Percentiles rank a stretch among this genome's conserved stretches.
These are phyloP conservation scores for Bambusicola thoracicus DNA, from an alignment of 2,113 vertebrate species.

Conservation along the genomic window DNA sequence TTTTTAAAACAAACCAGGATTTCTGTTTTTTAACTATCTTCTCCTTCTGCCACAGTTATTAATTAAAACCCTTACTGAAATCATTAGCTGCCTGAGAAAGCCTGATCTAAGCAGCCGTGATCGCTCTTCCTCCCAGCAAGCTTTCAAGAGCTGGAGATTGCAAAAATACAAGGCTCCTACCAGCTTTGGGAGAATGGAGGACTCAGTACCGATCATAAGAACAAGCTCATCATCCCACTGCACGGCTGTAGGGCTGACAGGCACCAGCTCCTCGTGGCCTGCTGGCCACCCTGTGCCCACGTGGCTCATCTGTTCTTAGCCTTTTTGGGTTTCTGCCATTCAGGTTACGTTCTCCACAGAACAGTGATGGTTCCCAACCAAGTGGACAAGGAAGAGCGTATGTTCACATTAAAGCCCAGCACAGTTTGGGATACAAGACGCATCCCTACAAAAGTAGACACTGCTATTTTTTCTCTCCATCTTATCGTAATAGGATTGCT, in stretches of 20 bases:
- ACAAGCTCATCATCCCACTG: neutral
- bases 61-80: neutral
- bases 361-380: neutral
- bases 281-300: fast-evolving
- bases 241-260: fast-evolving
- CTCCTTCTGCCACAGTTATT: neutral
- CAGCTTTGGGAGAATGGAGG: neutral
- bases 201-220: neutral
- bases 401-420: neutral
- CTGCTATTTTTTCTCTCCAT: neutral
- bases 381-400: fast-evolving
- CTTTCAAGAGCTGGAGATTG: neutral
- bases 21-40: neutral
- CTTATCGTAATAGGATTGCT: neutral
- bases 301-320: neutral
- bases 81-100: neutral
- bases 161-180: neutral
- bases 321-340: neutral
- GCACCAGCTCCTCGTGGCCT: neutral
- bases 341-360: neutral
- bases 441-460: neutral
- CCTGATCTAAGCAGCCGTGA: neutral
- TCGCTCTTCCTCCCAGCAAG: neutral
- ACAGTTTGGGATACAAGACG: neutral
- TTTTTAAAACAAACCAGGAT: neutral